phyloP scores from a whole-genome alignment of 2,888 invertebrate genomes.

The Temnothorax unifasciatus region DNA sequence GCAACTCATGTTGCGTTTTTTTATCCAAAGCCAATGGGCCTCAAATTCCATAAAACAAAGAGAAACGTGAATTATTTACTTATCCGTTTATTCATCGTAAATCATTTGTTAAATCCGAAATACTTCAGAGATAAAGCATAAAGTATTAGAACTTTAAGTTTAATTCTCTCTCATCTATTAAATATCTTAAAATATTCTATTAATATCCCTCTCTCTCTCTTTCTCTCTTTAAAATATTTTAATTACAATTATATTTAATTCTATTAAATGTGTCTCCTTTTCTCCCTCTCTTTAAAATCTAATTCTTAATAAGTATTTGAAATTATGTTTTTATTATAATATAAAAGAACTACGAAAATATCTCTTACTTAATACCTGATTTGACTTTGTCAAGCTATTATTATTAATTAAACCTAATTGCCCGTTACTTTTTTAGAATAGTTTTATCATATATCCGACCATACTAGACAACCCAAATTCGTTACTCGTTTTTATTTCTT shows the following conservation, averaged over 20 bases:
- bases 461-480: neutral
- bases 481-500: neutral
- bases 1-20: neutral
- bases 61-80: neutral
- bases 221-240: neutral
- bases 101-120: neutral
- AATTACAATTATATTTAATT: conserved; percentile 12
- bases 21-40: neutral
- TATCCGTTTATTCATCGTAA: neutral
- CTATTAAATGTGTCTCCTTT: neutral
- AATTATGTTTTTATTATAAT: neutral
- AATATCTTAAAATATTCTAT: neutral
- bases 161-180: neutral
- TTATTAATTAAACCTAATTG: neutral
- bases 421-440: neutral
- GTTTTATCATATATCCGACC: neutral
- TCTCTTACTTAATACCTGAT: neutral
- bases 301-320: neutral
- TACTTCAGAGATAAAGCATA: neutral
- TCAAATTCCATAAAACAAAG: neutral
- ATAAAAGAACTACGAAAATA: neutral
- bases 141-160: neutral
- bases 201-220: neutral
- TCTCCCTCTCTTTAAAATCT: neutral
- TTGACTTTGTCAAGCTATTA: neutral